These are phyloP conservation scores for Proteles cristata DNA, from an alignment of 2,113 vertebrate species.

Conservation along the genomic window DNA sequence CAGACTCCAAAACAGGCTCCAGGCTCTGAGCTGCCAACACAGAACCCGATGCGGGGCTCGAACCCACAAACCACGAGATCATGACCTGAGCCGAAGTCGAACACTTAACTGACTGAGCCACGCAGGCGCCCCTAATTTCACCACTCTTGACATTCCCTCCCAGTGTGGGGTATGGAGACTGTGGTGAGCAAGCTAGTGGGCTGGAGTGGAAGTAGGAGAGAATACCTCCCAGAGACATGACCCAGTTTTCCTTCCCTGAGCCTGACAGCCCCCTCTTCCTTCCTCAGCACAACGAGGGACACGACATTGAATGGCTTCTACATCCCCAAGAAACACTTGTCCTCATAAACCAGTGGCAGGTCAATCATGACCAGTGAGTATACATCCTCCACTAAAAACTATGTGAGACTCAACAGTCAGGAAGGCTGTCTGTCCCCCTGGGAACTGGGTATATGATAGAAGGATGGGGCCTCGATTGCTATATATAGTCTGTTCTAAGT, in stretches of 20 bases:
- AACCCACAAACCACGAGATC: no score
- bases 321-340: slow-evolving; percentile 92
- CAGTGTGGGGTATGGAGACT: background rate
- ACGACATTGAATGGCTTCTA: slow-evolving; percentile 91
- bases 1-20: no score
- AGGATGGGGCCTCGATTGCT: background rate
- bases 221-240: background rate
- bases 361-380: slow-evolving; percentile 95
- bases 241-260: background rate
- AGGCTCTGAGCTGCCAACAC: no score
- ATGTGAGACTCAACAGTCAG: background rate
- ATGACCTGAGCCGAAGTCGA: no score
- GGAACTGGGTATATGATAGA: background rate
- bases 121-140: no score
- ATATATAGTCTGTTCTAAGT: background rate
- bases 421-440: background rate
- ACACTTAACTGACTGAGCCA: no score
- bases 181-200: background rate
- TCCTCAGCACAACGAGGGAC: slow-evolving; percentile 90
- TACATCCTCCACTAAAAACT: background rate
- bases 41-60: no score
- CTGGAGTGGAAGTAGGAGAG: background rate
- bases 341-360: slow-evolving; percentile 96
- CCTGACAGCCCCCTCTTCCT: background rate
- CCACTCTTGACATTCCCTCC: background rate